Base-by-base conservation (phyloP, 2,888 invertebrate genomes). In the Tetragonula carbonaria region DNA sequence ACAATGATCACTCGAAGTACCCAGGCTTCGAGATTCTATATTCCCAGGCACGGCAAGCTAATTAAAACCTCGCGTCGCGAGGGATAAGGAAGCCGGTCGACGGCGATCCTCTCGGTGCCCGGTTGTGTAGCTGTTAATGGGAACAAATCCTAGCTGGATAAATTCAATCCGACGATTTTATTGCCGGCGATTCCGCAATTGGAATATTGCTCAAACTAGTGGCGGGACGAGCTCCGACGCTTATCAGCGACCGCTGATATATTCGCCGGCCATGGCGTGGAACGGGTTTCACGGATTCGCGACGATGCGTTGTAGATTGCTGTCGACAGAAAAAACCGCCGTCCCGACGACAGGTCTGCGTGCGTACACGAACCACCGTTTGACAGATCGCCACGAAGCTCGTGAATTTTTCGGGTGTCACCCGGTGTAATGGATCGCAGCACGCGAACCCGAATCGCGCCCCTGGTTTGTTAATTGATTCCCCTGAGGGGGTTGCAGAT, bases 201-300 rank as follows among this genome's bases (percentile, higher is more conserved):
- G 87, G 86, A 86, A 81, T 87, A 87, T 79, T 80, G 77, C 72
- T 67, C 45, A 74, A 57, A 67, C 80, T 74, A 63, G 77, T 77
- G 68, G 66, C 67, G 62, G 45, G 80, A 79, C 70, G 70, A 71
- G 77, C n/a, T 65, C 75, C 87, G 74, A 80, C 84, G 82, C 87
- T 87, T 87, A 86, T 87, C 87, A 63, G 87, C 82, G 66, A 79
- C 63, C 62, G 65, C 74, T 86, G 87, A 87, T 87, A 86, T 84
- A 84, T 86, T 87, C 84, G 65, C 75, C 62, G 77, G 63, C 57
- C 79, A 72, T 38, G 21, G 63, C 68, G 74, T 38, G 72, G 72
- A 87, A 87, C 87, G 87, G 74, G 87, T 87, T 87, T 76, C 82
- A 78, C 45, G 73, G 77, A 78, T 86, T 77, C 67, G 57, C 71